Evolutionary conservation across 2,888 invertebrate species (phyloP), one percentile per base, ranked within the genome.

Genomic region (Apoda limacodes): DNA sequence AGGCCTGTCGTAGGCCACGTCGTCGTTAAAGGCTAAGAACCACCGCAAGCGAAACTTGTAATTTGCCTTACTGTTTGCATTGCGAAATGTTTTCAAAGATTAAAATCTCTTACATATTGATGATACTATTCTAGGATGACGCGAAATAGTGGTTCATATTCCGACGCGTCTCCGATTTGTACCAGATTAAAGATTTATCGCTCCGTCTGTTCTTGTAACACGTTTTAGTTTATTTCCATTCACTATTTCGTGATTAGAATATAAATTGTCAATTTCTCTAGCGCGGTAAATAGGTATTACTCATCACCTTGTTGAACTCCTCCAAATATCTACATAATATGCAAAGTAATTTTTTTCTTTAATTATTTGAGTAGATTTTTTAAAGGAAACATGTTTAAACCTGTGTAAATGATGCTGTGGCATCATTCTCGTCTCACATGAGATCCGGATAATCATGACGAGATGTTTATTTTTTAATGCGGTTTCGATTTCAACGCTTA

Each of bases 401-500:
- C 52, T 70, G 78, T 68, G 57, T 47, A 32, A 33, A 30, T 23
- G 45, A 58, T 59, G 60, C 55, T 50, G 55, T 49, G 50, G 52
- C 66, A 60, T 66, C 65, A 65, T 60, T 49, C 53, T 61, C 55
- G n/a, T n/a, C n/a, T n/a, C n/a, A 43, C 45, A 52, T 64, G 57
- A 60, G 58, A 65, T 70, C 69, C 65, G 62, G n/a, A 7, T 17
- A 7, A 17, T 17, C 17, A 68, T 70, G 64, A 60, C 48, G 41
- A 61, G 63, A 59, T 61, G 59, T 55, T 65, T 66, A 68, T 59
- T 66, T 70, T 69, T 63, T 63, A 57, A 55, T 60, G 59, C 57
- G 66, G 71, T 66, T 72, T 71, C 56, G 66, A 61, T 72, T 74
- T 72, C 70, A 67, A 54, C 66, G 63, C 50, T 53, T 50, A 46